Base-by-base conservation (phyloP, 1,140 invertebrate genomes). In the Leptinotarsa lineolata region DNA sequence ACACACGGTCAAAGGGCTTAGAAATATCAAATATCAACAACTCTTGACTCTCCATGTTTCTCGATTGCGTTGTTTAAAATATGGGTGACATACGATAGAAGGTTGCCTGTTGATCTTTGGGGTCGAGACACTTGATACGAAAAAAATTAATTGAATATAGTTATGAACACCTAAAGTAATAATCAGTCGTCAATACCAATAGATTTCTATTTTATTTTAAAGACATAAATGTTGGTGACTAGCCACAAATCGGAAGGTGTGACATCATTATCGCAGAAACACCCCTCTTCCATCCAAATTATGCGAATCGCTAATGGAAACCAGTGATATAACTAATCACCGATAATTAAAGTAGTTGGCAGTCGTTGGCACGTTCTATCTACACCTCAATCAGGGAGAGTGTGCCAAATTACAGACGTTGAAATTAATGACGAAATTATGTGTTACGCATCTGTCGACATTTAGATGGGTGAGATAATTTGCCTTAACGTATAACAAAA, bases 331-430 rank as follows among this genome's bases (percentile, higher is more conserved):
- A 54, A 54, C 48, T 54, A 54, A 54, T 54, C n/a, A 18, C n/a
- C 48, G 48, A 54, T 54, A 54, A 54, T 54, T 54, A 54, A 54
- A 54, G 48, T 54, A 54, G 48, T 54, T 54, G n/a, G 48, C 48
- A 54, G 48, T 54, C 48, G 48, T 54, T 54, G 15, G 48, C 48
- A 54, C 48, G 48, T 54, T 54, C 48, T 54, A 54, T 54, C 48
- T 54, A 54, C n/a, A 54, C 48, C 48, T 16, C 48, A 54, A 54
- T 54, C 48, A 13, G 48, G 16, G 48, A 54, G 48, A 54, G 48
- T 54, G 15, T 54, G 48, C 48, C 48, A 18, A 54, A 54, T 54
- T 54, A 54, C 48, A 54, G 48, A 54, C 48, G 48, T 54, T 54
- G n/a, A 18, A 15, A 54, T 54, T 54, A 54, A 54, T 54, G 48